phyloP scores from a whole-genome alignment of 1,140 invertebrate genomes.

The Hesperophylax magnus region DNA sequence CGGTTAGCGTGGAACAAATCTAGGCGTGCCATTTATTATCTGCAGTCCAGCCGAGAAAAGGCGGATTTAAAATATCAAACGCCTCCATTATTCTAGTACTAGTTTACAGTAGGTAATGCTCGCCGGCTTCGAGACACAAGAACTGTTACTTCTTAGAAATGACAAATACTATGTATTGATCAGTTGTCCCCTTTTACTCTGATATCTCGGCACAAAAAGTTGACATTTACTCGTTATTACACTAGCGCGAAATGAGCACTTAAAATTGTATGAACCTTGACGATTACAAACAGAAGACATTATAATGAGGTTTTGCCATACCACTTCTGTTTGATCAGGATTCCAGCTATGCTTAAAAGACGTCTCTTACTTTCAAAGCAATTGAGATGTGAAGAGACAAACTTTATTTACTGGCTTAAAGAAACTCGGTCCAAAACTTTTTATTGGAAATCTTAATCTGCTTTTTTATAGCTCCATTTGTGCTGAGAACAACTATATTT shows the following conservation, averaged over 20 bases:
- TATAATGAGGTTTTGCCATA: too few relatives aligned
- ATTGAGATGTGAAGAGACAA: too few relatives aligned
- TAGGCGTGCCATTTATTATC: slow-evolving; percentile 21
- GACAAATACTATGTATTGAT: too few relatives aligned
- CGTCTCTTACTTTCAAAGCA: too few relatives aligned
- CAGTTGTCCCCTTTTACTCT: background rate
- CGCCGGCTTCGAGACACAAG: background rate
- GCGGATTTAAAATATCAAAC: slow-evolving; percentile 15
- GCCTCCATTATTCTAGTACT: background rate
- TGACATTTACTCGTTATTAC: background rate
- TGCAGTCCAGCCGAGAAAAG: background rate
- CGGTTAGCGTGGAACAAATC: background rate
- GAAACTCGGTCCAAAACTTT: too few relatives aligned
- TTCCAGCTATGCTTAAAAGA: too few relatives aligned
- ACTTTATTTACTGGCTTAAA: too few relatives aligned
- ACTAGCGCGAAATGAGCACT: background rate
- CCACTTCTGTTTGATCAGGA: too few relatives aligned
- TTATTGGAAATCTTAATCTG: too few relatives aligned
- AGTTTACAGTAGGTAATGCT: background rate
- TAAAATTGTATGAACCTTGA: background rate
- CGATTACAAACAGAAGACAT: background rate
- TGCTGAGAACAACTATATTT: too few relatives aligned
- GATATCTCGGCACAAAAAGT: background rate
- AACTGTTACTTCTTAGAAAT: background rate
- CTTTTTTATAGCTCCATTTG: too few relatives aligned